Evolutionary conservation across 2,113 vertebrate species (phyloP), one percentile per base, ranked within the genome.

Genomic region (Haliaeetus leucogaster): DNA sequence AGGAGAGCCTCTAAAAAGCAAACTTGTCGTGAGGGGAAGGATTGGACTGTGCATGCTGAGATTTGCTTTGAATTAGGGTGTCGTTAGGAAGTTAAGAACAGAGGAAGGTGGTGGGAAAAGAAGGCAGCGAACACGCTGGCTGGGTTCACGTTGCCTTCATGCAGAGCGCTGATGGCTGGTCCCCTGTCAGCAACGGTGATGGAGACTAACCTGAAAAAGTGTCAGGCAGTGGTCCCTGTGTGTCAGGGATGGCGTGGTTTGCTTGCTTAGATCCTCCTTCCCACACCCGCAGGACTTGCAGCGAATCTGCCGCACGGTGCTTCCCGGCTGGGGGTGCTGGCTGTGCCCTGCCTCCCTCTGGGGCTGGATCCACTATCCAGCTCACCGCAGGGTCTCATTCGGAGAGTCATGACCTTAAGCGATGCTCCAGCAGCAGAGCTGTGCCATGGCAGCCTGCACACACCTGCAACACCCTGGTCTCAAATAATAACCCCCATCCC

Each of bases 281-380:
- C 30, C 32, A 0, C 0, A 2, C 70, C 18, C 0, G 0, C 4
- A 11, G 55, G 83, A 40, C 45, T 32, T 0, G 0, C 0, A 0
- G 45, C 32, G 29, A 43, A 82, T 36, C 16, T 9, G 5, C 43
- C 0, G 0, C 18, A 11, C 17, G 43, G 36, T 50, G 36, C 29
- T 36, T 47, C 8, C 12, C 45, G 68, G n/a, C 43, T 66, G 42
- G 43, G 40, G 26, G 11, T 56, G 61, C 27, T 73, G 53, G n/a
- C 42, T 0, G 0, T 88, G 27, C 23, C 36, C 50, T 81, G 62
- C 67, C 16, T 36, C 42, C 8, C 20, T 19, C 15, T 2, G 34
- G 23, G 43, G 50, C 21, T 87, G 67, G 4, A 48, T 63, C 27
- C n/a, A 10, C 5, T 15, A 0, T 34, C 27, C 38, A 36, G 23